These are phyloP conservation scores for Campopleginae sp. DNA, from an alignment of 2,888 invertebrate genomes.

Conservation along the genomic window DNA sequence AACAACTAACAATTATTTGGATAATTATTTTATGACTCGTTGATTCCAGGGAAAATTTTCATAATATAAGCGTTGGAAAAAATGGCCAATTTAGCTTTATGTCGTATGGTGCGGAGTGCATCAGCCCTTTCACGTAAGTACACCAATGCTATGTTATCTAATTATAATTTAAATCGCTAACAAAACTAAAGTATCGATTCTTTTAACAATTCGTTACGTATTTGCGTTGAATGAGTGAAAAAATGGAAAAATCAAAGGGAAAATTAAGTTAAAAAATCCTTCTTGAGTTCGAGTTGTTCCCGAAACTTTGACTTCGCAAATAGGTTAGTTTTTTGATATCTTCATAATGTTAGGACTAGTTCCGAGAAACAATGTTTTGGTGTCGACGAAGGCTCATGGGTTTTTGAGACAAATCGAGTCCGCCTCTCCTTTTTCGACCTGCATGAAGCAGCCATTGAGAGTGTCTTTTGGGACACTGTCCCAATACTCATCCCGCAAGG, in stretches of 20 bases:
- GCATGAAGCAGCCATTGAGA: conserved; percentile 13
- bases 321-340: not conserved
- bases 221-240: not conserved
- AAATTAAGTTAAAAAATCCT: not conserved
- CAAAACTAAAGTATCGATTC: not conserved
- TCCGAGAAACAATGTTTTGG: conserved; percentile 40
- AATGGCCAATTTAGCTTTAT: conserved; percentile 68
- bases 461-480: conserved; percentile 22
- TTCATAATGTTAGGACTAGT: conserved; percentile 46
- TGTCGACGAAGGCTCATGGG: conserved; percentile 13
- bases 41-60: conserved; percentile 2
- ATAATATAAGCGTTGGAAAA: not conserved
- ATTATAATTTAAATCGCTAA: conserved; percentile 26
- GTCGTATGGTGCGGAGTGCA: conserved; percentile 58
- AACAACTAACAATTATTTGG: not conserved
- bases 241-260: not conserved
- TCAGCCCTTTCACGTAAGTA: conserved; percentile 66
- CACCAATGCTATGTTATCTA: conserved; percentile 50
- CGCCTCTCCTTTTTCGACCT: conserved; percentile 17
- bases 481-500: conserved; percentile 42
- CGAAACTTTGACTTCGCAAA: not conserved
- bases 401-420: conserved; percentile 24
- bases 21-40: not conserved
- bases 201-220: not conserved
- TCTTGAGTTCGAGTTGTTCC: not conserved